These are phyloP conservation scores for Lepidurus arcticus DNA, from an alignment of 1,140 invertebrate species.

Conservation along the genomic window DNA sequence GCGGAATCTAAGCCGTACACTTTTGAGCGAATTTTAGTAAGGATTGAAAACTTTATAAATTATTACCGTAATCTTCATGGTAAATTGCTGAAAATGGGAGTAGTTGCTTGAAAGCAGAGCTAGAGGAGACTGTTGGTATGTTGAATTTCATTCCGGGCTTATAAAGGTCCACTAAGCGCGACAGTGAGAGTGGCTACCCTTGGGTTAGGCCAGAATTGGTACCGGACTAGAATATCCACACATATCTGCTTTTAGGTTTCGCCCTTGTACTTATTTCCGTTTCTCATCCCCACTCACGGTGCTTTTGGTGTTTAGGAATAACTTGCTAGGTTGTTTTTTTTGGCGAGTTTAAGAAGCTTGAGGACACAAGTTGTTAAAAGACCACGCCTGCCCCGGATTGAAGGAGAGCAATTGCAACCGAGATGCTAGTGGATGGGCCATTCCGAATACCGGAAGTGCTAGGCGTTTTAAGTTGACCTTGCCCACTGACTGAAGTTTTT, in stretches of 20 bases:
- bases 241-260: background rate
- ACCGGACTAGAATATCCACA: background rate
- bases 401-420: background rate
- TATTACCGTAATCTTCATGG: background rate
- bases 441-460: background rate
- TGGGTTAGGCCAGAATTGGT: background rate
- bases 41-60: no score
- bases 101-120: conserved; percentile 17
- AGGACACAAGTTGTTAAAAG: background rate
- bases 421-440: background rate
- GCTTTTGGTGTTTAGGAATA: background rate
- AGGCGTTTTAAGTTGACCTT: background rate
- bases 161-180: background rate
- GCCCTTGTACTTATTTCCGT: conserved; percentile 15
- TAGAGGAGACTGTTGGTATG: background rate
- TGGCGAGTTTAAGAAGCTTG: background rate
- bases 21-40: no score
- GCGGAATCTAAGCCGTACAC: no score
- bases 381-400: background rate
- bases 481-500: background rate
- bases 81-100: background rate
- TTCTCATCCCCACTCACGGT: background rate
- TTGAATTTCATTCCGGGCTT: background rate
- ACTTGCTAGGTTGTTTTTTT: background rate
- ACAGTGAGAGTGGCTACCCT: conserved; percentile 2